A percentile compares a stretch with the other conserved stretches of the same genome.
Conservation (phyloP, 2,113 vertebrate genomes). For the Candoia aspera region DNA sequence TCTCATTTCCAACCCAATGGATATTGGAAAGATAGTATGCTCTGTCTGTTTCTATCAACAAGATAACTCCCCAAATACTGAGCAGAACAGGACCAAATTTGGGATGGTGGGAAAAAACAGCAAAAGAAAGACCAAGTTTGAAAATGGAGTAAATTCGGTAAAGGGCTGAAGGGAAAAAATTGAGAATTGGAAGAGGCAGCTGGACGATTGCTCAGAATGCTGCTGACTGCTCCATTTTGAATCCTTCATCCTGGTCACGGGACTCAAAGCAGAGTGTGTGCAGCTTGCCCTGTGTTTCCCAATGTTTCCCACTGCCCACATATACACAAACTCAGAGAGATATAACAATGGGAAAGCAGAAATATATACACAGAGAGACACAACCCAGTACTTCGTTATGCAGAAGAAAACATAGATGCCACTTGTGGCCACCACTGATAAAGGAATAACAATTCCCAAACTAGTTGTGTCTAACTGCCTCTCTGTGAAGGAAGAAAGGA, state of each 20-base stretch:
- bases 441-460: neutral
- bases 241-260: neutral
- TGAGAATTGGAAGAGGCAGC: neutral
- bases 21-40: neutral
- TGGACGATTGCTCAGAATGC: neutral
- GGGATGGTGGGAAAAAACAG: neutral
- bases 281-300: neutral
- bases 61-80: neutral
- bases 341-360: neutral
- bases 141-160: neutral
- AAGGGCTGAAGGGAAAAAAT: neutral
- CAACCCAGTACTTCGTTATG: neutral
- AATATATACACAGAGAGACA: neutral
- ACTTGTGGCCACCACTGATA: neutral
- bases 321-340: neutral
- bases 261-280: neutral
- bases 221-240: neutral
- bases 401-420: neutral
- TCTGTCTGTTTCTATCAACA: neutral
- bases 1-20: neutral
- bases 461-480: neutral
- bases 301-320: neutral
- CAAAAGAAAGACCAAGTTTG: neutral
- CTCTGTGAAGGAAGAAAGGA: neutral
- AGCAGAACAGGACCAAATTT: neutral